Base-by-base conservation (phyloP, 2,888 invertebrate species). In the Dorcus hopei region DNA sequence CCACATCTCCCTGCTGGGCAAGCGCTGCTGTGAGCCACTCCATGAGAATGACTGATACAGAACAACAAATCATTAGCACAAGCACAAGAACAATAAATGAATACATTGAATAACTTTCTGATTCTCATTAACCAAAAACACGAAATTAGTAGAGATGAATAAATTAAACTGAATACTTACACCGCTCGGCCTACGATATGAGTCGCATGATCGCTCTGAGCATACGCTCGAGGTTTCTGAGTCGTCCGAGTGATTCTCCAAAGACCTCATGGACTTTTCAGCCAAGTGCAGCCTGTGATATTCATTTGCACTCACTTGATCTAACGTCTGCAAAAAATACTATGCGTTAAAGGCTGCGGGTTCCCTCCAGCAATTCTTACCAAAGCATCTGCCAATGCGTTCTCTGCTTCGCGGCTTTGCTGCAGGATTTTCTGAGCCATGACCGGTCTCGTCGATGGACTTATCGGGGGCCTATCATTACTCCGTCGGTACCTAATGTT, bases 211-310 rank as follows among this genome's bases (percentile, higher is more conserved):
- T 33, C 93, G 82, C 71, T 97, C 97, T 0, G 96, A 97, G 76
- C 96, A 96, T 9, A 97, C 90, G 73, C 95, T 96, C 49, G 96
- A 97, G 0, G 95, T 96, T 77, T 97, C 97, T 7, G 95, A 94
- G 72, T 95, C 94, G 68, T 90, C 90, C 9, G 89, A 89, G 71
- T 89, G 89, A 71, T 94, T 93, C 33, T 91, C 90, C 1, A 78
- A 58, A 0, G 78, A 76, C 41, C 77, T 65, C 66, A 77, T 70
- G 5, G 64, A 59, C 62, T 77, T 77, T 59, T 78, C 68, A 26
- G 77, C 74, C 59, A 71, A 74, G 39, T 65, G 66, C 38, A 70
- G 51, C 56, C 77, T 65, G 54, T 70, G 76, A 52, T 68, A 72
- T 56, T 74, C 74, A 41, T 68, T 67, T 0, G 72, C 63, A 66